Evolutionary conservation across 2,113 vertebrate genomes (phyloP), one percentile per base, ranked within the genome.

Genomic region (Crypturellus undulatus): DNA sequence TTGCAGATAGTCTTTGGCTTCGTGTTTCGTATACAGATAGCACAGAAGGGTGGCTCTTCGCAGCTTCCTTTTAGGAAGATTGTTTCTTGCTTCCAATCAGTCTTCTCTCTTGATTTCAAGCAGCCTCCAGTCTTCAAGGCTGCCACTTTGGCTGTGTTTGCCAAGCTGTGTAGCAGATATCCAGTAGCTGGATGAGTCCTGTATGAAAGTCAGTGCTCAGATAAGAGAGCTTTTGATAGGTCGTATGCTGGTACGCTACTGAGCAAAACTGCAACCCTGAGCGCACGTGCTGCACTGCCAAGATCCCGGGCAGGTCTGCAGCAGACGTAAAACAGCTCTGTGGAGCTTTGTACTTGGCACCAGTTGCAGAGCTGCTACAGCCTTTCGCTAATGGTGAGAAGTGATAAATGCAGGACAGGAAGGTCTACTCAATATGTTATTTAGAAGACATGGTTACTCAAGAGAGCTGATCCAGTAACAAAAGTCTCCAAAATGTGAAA

Each of bases 81-180:
- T 47, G 9, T 62, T 94, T 91, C 79, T 5, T 47, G 10, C 58
- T 95, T 90, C 85, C 64, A 3, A 30, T 68, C 80, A 81, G 83
- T 90, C n/a, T 45, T 63, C 26, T 20, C 18, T 86, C 34, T 75
- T 84, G 40, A 83, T 86, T 86, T 58, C 28, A 86, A 92, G 79
- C 56, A 93, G 79, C 25, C 56, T 95, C 38, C 71, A 70, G 34
- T 68, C 30, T 73, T 90, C 51, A 73, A 93, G 24, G 77, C 60
- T 92, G 93, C 79, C 86, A 90, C 60, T 65, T 90, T 83, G 90
- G 72, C 86, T 95, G 90, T 32, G 3, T 88, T 90, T 94, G 32
- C 51, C 47, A 75, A 73, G 45, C 72, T 81, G 4, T 59, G 38
- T n/a, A 77, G 54, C 3, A 54, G 40, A 26, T 22, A 51, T 60